These are phyloP conservation scores for Todiramphus chloris DNA, from an alignment of 2,113 vertebrate species.

Conservation along the genomic window DNA sequence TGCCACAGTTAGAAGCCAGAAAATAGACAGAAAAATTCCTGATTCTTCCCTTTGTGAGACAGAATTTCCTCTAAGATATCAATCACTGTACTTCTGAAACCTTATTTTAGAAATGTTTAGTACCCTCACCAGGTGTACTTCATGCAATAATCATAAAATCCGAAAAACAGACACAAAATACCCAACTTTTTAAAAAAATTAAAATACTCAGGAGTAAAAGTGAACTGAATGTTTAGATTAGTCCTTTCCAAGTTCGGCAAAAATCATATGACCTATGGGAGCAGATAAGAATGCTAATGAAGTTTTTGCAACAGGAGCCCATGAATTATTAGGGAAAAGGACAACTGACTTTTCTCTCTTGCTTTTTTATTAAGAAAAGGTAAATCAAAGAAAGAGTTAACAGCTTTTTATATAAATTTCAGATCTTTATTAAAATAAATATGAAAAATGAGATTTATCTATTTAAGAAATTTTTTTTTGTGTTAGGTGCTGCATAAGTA, in stretches of 20 bases:
- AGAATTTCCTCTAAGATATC: neutral
- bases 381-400: neutral
- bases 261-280: neutral
- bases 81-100: neutral
- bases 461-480: neutral
- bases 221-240: neutral
- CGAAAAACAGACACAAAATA: neutral
- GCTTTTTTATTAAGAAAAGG: neutral
- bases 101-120: neutral
- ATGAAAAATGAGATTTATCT: neutral
- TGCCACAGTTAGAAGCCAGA: neutral
- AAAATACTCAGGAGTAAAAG: neutral
- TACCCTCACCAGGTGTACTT: neutral
- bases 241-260: neutral
- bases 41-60: neutral
- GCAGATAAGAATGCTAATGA: neutral
- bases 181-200: neutral
- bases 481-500: neutral
- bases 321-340: neutral
- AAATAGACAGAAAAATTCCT: neutral
- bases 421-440: neutral
- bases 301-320: fast-evolving
- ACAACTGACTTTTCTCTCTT: neutral
- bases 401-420: neutral
- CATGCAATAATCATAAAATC: neutral